These are phyloP conservation scores for Coreoperca whiteheadi DNA, from an alignment of 2,113 vertebrate species.

Conservation along the genomic window DNA sequence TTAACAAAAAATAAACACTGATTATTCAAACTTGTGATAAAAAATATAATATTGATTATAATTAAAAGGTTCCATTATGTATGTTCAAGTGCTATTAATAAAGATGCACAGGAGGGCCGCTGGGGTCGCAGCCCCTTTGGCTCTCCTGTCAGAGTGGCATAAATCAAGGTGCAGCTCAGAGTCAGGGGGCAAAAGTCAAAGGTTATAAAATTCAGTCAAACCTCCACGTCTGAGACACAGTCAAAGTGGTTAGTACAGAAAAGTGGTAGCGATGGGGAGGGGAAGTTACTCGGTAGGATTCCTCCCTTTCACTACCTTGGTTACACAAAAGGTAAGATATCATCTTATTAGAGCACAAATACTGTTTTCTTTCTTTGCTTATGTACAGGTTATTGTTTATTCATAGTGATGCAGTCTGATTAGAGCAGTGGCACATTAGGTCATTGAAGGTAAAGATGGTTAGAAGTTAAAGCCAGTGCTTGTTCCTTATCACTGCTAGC, in stretches of 20 bases:
- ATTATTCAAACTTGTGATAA: constrained; percentile 81
- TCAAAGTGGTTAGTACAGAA: constrained; percentile 82
- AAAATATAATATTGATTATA: constrained; percentile 80
- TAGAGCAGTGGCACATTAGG: constrained; percentile 29
- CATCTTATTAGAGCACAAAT: constrained; percentile 53
- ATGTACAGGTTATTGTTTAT: constrained; percentile 36
- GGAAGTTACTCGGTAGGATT: constrained; percentile 41
- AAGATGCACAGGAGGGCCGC: constrained; percentile 69
- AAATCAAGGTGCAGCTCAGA: constrained; percentile 82
- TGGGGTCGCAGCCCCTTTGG: constrained; percentile 13
- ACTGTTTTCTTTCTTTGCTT: constrained; percentile 41
- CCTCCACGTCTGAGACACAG: constrained; percentile 76
- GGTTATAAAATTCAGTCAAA: constrained; percentile 82
- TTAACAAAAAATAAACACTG: constrained; percentile 82
- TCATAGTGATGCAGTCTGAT: constrained; percentile 44
- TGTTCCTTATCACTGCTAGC: constrained; percentile 39
- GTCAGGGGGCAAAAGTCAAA: constrained; percentile 67
- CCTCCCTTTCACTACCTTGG: constrained; percentile 43
- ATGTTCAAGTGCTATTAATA: constrained; percentile 86
- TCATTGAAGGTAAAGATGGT: constrained; percentile 49
- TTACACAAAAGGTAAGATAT: constrained; percentile 54
- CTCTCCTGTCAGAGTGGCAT: constrained; percentile 77
- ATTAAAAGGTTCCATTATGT: constrained; percentile 78
- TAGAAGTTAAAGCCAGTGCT: constrained; percentile 52
- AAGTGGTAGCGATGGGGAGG: constrained; percentile 27